phyloP scores from a whole-genome alignment of 2,113 vertebrate species.

The Eidolon helvum region DNA sequence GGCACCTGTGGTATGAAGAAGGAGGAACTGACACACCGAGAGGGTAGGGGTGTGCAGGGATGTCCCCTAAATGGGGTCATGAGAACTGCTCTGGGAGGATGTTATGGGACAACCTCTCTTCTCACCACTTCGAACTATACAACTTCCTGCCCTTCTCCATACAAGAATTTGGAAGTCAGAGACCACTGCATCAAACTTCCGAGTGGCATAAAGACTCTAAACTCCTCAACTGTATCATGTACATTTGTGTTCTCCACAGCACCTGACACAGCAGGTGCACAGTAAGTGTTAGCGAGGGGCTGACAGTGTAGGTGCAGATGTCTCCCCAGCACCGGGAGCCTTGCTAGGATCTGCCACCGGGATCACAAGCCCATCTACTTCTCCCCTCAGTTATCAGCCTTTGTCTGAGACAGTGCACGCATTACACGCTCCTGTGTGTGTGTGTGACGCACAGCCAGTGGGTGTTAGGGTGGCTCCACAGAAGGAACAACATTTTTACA shows the following conservation, averaged over 20 bases:
- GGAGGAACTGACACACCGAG: background rate
- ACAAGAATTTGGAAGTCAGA: background rate
- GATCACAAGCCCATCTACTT: background rate
- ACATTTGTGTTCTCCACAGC: background rate
- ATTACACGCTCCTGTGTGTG: background rate
- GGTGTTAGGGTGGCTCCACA: background rate
- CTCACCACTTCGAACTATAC: background rate
- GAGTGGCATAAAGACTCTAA: background rate
- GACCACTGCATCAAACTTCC: background rate
- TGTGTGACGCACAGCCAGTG: background rate
- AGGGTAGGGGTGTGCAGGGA: background rate
- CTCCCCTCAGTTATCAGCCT: background rate
- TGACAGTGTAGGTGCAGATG: fast-evolving
- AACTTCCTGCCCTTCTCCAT: background rate
- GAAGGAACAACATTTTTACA: background rate
- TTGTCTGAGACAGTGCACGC: background rate
- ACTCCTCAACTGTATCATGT: fast-evolving
- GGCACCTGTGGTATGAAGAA: background rate
- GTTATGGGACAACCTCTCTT: background rate
- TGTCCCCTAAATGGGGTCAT: no score
- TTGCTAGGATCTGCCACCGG: background rate
- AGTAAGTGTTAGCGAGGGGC: background rate
- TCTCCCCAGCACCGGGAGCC: fast-evolving
- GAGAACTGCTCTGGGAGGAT: background rate
- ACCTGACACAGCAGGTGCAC: background rate